Evolutionary conservation across 2,113 vertebrate genomes (phyloP).

Genomic region (Gallinago undulata): DNA sequence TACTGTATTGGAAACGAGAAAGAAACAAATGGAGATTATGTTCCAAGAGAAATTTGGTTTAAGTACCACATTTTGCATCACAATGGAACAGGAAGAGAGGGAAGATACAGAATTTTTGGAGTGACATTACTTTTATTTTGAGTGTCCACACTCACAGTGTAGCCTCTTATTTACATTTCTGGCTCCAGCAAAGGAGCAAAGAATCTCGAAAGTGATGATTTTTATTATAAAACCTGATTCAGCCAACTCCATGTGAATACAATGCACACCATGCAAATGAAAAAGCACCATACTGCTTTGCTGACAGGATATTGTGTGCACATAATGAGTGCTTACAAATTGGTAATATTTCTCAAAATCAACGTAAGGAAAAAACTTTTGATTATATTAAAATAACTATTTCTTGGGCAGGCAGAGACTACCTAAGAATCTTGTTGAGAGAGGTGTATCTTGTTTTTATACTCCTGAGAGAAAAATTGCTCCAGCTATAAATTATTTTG

Average conservation of each 20-base stretch:
- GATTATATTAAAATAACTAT: not conserved
- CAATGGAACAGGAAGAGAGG: not conserved
- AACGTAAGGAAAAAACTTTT: not conserved
- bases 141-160: not conserved
- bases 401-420: not conserved
- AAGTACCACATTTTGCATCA: not conserved
- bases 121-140: not conserved
- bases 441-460: not conserved
- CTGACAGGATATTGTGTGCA: not conserved
- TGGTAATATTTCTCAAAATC: not conserved
- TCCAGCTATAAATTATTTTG: not conserved
- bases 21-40: not conserved
- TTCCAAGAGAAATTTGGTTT: not conserved
- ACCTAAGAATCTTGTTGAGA: not conserved
- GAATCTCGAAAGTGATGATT: not conserved
- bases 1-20: not conserved
- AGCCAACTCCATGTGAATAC: not conserved
- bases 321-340: not conserved
- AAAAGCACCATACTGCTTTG: not conserved
- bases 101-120: not conserved
- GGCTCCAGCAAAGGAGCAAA: not conserved
- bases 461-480: not conserved
- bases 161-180: not conserved
- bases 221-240: not conserved
- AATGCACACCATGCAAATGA: not conserved